These are phyloP conservation scores for Sisor rabdophorus DNA, from an alignment of 2,113 vertebrate genomes.

Conservation along the genomic window DNA sequence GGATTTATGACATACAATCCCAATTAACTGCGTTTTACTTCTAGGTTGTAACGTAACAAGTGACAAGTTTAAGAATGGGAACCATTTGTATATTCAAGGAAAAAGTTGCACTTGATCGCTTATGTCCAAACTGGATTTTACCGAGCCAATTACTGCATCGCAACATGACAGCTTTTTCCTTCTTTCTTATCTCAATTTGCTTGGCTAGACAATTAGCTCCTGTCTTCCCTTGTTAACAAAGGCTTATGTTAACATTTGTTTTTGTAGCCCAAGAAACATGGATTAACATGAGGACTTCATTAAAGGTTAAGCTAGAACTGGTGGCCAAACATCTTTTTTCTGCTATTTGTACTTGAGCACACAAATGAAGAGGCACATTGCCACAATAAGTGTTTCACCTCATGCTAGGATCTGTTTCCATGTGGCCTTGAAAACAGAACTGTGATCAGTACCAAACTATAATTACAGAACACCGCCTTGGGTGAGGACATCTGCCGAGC, in stretches of 20 bases:
- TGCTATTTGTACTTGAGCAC: constrained; percentile 26
- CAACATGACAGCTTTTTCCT: not conserved
- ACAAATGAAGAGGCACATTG: constrained; percentile 8
- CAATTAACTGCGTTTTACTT: not conserved
- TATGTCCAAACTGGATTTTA: constrained; percentile 12
- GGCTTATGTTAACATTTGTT: constrained; percentile 2
- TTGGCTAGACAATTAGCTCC: not conserved
- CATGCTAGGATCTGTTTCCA: constrained; percentile 1
- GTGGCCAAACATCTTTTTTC: constrained; percentile 5
- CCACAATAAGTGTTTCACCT: constrained; percentile 5
- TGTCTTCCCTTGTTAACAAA: constrained; percentile 10
- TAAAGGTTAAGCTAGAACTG: not conserved
- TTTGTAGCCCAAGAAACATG: not conserved
- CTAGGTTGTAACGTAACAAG: not conserved
- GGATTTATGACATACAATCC: not conserved
- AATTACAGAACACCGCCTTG: constrained; percentile 40
- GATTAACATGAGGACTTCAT: constrained; percentile 16
- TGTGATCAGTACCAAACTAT: constrained; percentile 33
- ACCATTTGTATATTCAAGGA: not conserved
- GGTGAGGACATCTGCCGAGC: constrained; percentile 50
- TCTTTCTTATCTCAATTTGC: not conserved
- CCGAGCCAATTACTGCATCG: not conserved
- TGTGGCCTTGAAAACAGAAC: constrained; percentile 32
- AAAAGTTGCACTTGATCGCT: not conserved
- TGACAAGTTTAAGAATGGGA: not conserved